Base-by-base conservation (phyloP, 2,113 vertebrate species). In the Psephotus haematonotus region DNA sequence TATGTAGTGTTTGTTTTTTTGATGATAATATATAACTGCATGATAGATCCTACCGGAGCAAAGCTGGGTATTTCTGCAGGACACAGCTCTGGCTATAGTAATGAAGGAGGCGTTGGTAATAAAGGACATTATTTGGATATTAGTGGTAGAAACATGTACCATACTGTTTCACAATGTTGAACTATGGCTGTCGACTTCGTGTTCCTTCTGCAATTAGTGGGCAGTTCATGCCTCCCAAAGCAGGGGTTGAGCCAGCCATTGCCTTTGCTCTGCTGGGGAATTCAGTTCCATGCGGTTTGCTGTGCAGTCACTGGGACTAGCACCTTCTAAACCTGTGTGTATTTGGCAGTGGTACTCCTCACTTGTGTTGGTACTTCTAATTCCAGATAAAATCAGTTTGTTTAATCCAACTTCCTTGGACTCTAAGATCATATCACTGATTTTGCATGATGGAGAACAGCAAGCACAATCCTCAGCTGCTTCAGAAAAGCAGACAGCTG, bases 231-330 rank as follows among this genome's bases (percentile, higher is more conserved):
- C 41, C 37, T 80, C 59, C 24, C 28, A 52, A 18, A 25, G 44
- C 22, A 59, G 33, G 39, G 13, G 49, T 11, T 68, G 75, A 53
- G 53, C 22, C 92, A 52, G 69, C 35, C 3, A 0, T 49, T 76
- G 43, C 13, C 6, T 89, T 52, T 28, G 11, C 41, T 53, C 8
- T 44, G 22, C 64, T 52, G 55, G 11, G 25, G 23, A n/a, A 3
- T 82, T 72, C 39, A 22, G 47, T 63, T 64, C 81, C 33, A 6
- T 0, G 1, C 13, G 9, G 37, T 44, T 69, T 41, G 64, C 44
- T 52, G 14, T 19, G 55, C 2, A 1, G 17, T 47, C 3, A 0
- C 44, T 60, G 53, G 46, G 49, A 49, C 9, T 5, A 35, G n/a
- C 17, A 2, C 62, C 62, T 67, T 4, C 13, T 23, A 23, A 72